Base-by-base conservation (phyloP, 2,113 vertebrate genomes). In the Clarias batrachus region DNA sequence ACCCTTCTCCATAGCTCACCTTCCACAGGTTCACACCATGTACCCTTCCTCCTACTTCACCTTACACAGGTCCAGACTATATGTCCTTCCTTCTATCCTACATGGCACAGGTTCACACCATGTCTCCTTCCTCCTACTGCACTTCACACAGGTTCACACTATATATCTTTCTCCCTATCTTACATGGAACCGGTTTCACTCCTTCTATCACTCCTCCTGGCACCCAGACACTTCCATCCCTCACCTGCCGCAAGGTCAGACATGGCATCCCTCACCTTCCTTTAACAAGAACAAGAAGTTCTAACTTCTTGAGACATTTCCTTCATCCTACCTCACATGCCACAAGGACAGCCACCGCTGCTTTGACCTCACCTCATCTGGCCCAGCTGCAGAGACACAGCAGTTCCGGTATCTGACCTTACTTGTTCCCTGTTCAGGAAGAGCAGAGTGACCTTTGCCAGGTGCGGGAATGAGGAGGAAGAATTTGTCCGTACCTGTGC, bases 51-150 rank as follows among this genome's bases (percentile, higher is more conserved):
- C 13, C 5, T 77, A 0, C 11, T 12, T 16, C 2, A 56, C 25
- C 12, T 16, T 25, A 0, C 12, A 77, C 23, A 52, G 41, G 73
- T 27, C 14, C 48, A 0, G 5, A 56, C 25, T 6, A 0, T 2
- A 0, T 16, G 0, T 14, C 12, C 5, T 7, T n/a, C 48, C 48
- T 16, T 11, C 1, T 54, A 0, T 2, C 23, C 27, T 5, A 77
- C 41, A 21, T 13, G 11, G 0, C 37, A 25, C 3, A 25, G 3
- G 41, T 25, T 48, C 33, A 25, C 37, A 74, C 70, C 5, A 2
- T 17, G 10, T 74, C 14, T 14, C 48, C 48, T 3, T 48, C 11
- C 71, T 10, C 33, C 3, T 4, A 10, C 21, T 9, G 11, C 19
- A 73, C 21, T 37, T 23, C 19, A 0, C 33, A 68, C 12, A 6